Base-by-base conservation (phyloP, 2,888 invertebrate genomes). In the Amaurobius ferox region DNA sequence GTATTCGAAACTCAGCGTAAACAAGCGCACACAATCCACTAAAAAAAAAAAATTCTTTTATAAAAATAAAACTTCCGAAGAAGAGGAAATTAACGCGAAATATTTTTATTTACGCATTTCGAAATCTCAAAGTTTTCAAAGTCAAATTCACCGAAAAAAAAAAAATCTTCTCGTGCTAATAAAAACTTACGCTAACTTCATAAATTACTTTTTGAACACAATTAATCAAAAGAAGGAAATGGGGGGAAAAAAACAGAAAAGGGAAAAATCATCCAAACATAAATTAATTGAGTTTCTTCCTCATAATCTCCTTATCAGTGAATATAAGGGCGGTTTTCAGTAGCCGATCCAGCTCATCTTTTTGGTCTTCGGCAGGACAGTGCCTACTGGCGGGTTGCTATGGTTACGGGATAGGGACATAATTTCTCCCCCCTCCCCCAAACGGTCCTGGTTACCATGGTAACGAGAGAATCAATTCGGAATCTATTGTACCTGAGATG, bases 401-500 rank as follows among this genome's bases (percentile, higher is more conserved):
- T 76, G 76, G 70, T 30, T 48, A 81, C 80, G 7, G 23, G 32
- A 66, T n/a, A 26, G 48, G 73, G 28, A 3, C 23, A n/a, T 11
- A 23, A 11, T 1, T 48, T 23, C 35, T 23, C 62, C 13, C 16
- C 29, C n/a, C 16, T 9, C 26, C 29, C 48, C 40, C 70, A 40
- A 39, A 77, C 70, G 32, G 61, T 61, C 71, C 62, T 61, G 16
- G 79, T 79, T 68, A 44, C 70, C 55, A 74, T 86, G 74, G 86
- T 7, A 66, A 86, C 86, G 28, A 30, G 32, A 19, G 86, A 86
- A 79, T 86, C 86, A 79, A 86, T 86, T 74, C 73, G 61, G 66
- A 74, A 73, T 78, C 74, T 79, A 86, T 85, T 85, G 85, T 85
- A 85, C 85, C 78, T 85, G 85, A n/a, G 73, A 73, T 23, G 19